Evolutionary conservation across 2,888 invertebrate species (phyloP), one percentile per base, ranked within the genome.

Genomic region (Dermolepida albohirtum): DNA sequence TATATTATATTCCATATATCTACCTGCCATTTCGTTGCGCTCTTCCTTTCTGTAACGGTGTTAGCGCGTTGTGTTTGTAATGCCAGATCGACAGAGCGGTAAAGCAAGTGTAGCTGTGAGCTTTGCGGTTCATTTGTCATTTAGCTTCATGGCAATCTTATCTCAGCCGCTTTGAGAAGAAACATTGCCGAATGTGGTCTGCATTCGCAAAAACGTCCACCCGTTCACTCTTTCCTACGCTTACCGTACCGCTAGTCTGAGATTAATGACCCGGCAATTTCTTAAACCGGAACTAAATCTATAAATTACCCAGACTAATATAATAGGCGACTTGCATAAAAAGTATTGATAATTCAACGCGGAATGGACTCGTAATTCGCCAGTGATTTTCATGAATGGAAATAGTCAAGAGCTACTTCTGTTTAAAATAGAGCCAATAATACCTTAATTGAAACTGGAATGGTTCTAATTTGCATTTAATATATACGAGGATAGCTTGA

Each of bases 201-300:
- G 63, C 70, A 55, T 70, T 64, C 70, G 71, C 70, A 71, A 71
- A 71, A 71, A 71, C 68, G 57, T 66, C 67, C 66, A 64, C 47
- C 67, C 66, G 64, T 34, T 69, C 22, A 22, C 47, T 52, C 52
- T 34, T 44, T 50, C 50, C 49, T 16, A 59, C 59, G 44, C 59
- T 44, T 39, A 27, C 51, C 34, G 55, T 55, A 14, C 34, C 49
- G 5, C 51, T 54, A 29, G 49, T 50, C 63, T 14, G 63, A 70
- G 70, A 71, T 71, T 71, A 71, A 71, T 70, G 70, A 70, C 71
- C 67, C 68, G 66, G 55, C 65, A 67, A 68, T 71, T 71, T 71
- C 71, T 71, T 71, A 71, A 71, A 71, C 67, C 67, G 55, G 64
- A 71, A 71, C 71, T 71, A 70, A 71, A 71, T 67, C 71, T 66